Conservation (phyloP, 2,797 vertebrate genomes). For the Esox masquinongy region DNA sequence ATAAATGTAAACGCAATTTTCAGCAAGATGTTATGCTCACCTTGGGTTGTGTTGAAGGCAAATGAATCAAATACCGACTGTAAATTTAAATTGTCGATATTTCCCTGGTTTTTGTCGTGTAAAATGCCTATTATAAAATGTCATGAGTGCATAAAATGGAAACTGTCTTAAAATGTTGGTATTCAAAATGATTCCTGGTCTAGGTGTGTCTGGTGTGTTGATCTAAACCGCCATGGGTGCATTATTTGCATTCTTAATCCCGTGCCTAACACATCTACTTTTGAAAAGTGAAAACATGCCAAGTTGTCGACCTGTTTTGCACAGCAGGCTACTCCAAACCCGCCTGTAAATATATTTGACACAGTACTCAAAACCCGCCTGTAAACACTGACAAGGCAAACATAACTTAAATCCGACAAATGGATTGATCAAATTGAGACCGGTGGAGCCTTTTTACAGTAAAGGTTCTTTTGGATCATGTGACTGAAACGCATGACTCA, state of each 20-base stretch:
- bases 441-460: not conserved
- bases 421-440: no score
- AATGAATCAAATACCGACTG: not conserved
- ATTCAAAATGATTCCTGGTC: not conserved
- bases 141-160: not conserved
- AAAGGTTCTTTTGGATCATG: not conserved
- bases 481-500: constrained; percentile 2
- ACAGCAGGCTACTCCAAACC: no score
- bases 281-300: no score
- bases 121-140: not conserved
- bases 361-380: no score
- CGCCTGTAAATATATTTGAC: no score
- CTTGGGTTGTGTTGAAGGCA: not conserved
- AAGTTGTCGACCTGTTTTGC: no score
- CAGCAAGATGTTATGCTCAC: not conserved
- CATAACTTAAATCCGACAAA: no score
- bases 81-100: not conserved
- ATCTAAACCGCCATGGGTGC: no score
- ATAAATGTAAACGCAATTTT: no score
- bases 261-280: no score
- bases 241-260: no score
- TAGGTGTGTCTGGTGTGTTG: not conserved
- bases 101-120: not conserved
- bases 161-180: not conserved
- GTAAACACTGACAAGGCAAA: no score